Evolutionary conservation across 2,888 invertebrate species (phyloP), one percentile per base, ranked within the genome.

Genomic region (Trachelus tabidus): DNA sequence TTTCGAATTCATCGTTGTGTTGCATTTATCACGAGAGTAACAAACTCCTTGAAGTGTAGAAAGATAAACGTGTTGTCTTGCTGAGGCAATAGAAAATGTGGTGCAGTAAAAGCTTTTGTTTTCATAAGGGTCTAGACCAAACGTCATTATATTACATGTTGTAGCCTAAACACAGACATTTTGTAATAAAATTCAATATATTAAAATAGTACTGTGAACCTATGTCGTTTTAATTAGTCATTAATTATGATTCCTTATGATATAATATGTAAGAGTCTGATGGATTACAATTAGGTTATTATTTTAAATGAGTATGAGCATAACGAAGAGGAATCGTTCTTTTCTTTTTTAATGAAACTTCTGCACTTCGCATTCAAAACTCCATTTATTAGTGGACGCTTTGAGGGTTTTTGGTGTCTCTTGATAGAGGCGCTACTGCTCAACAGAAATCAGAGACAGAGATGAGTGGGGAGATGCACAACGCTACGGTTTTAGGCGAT

Each of bases 91-190:
- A 84, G 83, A 85, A 87, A 85, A 87, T 85, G 85, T 87, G 89
- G 88, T 88, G 87, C 89, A 87, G 89, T 89, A 89, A 85, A 85
- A 88, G 89, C 85, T 87, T 84, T 87, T 86, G 83, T 88, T 90
- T 90, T 86, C 86, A 87, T 90, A 89, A 89, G 87, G 89, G 89
- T 90, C 86, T 91, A 89, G 90, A 91, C 90, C 90, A 90, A 90
- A 90, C 89, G 89, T 89, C 89, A 91, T 90, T 90, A 91, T 90
- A 91, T 89, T 91, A 91, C 90, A 90, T 91, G 90, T 91, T 91
- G 90, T 91, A 91, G 90, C 89, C 88, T 91, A 90, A 91, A 89
- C 88, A 90, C 89, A 89, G 82, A 89, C 86, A 87, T 91, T 91
- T 91, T 91, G 88, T 91, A 91, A 91, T 91, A 90, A 90, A 91